Percentiles rank a stretch among this genome's conserved stretches.
phyloP scores from a whole-genome alignment of 2,797 vertebrate genomes.

The Rhinophrynus dorsalis region DNA sequence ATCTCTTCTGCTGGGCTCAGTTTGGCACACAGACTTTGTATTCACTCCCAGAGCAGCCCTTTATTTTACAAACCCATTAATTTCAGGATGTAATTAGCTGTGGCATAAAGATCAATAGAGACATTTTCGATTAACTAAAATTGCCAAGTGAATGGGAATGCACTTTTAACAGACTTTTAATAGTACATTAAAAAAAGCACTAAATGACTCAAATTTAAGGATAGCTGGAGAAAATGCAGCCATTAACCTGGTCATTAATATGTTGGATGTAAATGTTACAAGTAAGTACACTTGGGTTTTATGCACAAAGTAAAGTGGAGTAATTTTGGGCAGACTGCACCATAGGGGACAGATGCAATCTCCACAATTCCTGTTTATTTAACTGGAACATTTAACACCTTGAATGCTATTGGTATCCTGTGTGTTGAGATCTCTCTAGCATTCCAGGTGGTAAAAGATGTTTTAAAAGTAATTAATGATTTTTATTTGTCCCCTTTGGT shows the following conservation, averaged over 20 bases:
- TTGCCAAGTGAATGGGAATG: slow-evolving; percentile 28
- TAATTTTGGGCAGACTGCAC: too few species aligned
- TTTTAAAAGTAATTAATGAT: too few species aligned
- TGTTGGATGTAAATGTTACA: neutral
- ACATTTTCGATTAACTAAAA: slow-evolving; percentile 28
- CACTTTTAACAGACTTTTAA: slow-evolving; percentile 41
- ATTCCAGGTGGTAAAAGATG: too few species aligned
- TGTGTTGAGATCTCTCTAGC: too few species aligned
- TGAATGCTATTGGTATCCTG: too few species aligned
- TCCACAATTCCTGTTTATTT: too few species aligned
- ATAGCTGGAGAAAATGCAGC: neutral
- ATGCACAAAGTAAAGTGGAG: too few species aligned
- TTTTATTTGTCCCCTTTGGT: too few species aligned
- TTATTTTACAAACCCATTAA: slow-evolving; percentile 21
- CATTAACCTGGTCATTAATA: neutral
- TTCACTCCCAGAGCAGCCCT: neutral
- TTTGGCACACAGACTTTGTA: slow-evolving; percentile 1
- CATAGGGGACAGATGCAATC: too few species aligned
- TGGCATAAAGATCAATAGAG: slow-evolving; percentile 26
- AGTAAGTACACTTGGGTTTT: too few species aligned
- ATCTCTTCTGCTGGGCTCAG: too few species aligned
- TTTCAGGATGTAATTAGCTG: slow-evolving; percentile 14
- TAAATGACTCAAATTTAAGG: slow-evolving; percentile 11
- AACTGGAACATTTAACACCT: too few species aligned
- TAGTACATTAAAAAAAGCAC: slow-evolving; percentile 39